Evolutionary conservation across 2,797 vertebrate genomes (phyloP).

Genomic region (Coracias cyanogaster): DNA sequence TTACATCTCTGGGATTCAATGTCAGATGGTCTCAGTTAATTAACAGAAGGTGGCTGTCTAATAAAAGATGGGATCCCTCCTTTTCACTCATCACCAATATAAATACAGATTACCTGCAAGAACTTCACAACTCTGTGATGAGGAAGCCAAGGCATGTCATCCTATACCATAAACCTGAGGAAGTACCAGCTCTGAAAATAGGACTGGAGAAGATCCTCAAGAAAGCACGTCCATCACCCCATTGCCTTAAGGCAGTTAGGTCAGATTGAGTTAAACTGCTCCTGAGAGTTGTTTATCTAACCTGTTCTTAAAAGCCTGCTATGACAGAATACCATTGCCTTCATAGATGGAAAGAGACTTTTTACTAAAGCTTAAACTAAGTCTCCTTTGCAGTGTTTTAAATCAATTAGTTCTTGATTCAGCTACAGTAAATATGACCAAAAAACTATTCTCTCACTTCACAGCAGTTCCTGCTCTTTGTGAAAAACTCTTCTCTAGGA

Average conservation of each 20-base stretch:
- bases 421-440: background rate
- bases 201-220: background rate
- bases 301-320: background rate
- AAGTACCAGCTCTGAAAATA: background rate
- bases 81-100: background rate
- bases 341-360: background rate
- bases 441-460: background rate
- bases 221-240: background rate
- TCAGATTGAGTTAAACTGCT: slow-evolving; percentile 13
- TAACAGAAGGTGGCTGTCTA: background rate
- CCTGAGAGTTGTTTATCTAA: slow-evolving; percentile 4
- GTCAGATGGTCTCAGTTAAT: background rate
- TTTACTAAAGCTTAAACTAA: background rate
- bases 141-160: background rate
- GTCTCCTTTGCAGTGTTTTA: background rate
- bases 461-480: background rate
- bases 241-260: background rate
- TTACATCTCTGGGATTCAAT: background rate
- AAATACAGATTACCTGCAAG: background rate
- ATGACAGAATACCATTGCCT: background rate
- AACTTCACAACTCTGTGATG: background rate
- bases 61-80: background rate
- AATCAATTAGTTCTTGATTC: background rate
- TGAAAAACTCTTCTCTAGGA: background rate
- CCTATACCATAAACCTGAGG: background rate